Conservation (phyloP, 2,113 vertebrate genomes). For the human (Homo sapiens) region DNA sequence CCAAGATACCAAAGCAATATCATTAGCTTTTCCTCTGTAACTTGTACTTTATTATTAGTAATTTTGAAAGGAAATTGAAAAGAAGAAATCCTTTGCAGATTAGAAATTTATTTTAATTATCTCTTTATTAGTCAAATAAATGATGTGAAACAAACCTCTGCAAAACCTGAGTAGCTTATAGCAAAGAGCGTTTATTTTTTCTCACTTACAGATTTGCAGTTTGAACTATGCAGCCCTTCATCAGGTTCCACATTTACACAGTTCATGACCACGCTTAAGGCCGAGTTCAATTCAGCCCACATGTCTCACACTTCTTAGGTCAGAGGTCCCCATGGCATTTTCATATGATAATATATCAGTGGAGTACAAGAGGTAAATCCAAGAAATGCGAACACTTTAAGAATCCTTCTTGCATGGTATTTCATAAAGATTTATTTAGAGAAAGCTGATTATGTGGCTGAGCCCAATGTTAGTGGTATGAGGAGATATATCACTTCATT, state of each 20-base stretch:
- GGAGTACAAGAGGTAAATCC: not conserved
- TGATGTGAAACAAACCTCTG: not conserved
- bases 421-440: not conserved
- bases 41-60: constrained; percentile 30
- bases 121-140: not conserved
- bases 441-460: not conserved
- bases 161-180: not conserved
- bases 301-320: not conserved
- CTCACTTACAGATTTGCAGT: not conserved
- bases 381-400: not conserved
- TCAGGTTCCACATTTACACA: not conserved
- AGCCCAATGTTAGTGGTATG: not conserved
- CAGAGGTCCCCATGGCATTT: not conserved
- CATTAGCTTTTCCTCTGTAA: not conserved
- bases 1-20: not conserved
- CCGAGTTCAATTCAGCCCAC: not conserved
- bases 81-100: not conserved
- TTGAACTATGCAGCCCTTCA: not conserved
- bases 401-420: not conserved
- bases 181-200: not conserved
- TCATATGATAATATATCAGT: not conserved
- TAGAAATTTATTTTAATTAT: constrained; percentile 41
- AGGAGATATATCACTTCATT: not conserved
- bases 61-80: constrained; percentile 39
- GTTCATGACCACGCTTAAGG: not conserved